Base-by-base conservation (phyloP, 2,113 vertebrate genomes). In the Hepsetus odoe region DNA sequence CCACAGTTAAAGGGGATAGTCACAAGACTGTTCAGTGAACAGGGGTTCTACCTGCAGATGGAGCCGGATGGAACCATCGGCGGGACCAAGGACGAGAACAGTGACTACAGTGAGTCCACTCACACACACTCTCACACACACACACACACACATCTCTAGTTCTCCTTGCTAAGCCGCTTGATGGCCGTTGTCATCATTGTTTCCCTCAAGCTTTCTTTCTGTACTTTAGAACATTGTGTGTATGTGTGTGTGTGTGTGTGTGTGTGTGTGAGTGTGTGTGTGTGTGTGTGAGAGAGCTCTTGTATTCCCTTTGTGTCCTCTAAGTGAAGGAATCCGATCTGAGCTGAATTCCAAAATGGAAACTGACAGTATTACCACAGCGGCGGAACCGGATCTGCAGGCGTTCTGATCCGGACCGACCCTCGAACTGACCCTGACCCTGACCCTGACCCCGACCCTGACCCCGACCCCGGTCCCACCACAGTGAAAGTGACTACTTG, bases 1-100 rank as follows among this genome's bases (percentile, higher is more conserved):
- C 95, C 96, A 82, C 95, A 99, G 94, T 94, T 99, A 92, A 99
- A 99, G 92, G 98, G 98, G 89, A 99, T 99, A 82, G 97, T 99
- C 91, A 98, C 98, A 82, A 94, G 97, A 90, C 95, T 99, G 92
- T 98, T 98, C 94, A 98, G 96, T 80, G 96, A 98, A 91, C 97
- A 99, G 92, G 96, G 96, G 38, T 98, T 95, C 91, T 99, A 94
- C 93, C 95, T 99, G 89, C 97, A 99, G 94, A 98, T 98, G 96
- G 91, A 94, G 87, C 95, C 95, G 28, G 97, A 99, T 85, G 97
- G 97, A 83, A 90, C 91, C 87, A 96, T 99, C 88, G 92, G 94
- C 16, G 98, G 98, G 42, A 96, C 92, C 91, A 98, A 98, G 92
- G 98, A 99, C 55, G 98, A 99, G 91, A 98, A 98, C 95, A 98